phyloP scores from a whole-genome alignment of 1,140 invertebrate species.

The Caerostris darwini region DNA sequence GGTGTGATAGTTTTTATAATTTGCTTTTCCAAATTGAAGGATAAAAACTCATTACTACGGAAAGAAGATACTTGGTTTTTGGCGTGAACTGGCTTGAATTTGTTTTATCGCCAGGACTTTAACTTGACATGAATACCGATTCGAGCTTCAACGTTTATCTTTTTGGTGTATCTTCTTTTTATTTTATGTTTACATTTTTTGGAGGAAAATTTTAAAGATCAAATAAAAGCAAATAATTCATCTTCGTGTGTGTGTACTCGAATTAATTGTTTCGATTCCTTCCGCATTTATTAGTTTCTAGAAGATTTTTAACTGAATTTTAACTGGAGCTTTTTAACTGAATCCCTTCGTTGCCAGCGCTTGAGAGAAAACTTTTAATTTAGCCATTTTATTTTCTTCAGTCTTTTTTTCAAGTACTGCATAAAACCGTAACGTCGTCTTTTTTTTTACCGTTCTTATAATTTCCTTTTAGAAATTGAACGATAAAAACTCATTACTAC shows the following conservation, averaged over 20 bases:
- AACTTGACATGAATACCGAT: too few relatives aligned
- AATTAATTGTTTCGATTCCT: too few relatives aligned
- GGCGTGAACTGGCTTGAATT: neutral
- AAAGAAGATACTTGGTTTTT: neutral
- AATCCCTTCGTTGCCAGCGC: too few relatives aligned
- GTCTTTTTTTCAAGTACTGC: too few relatives aligned
- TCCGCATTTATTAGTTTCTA: too few relatives aligned
- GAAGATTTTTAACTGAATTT: too few relatives aligned
- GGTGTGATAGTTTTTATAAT: neutral
- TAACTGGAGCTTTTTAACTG: too few relatives aligned
- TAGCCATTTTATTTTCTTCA: too few relatives aligned
- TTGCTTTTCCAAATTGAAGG: neutral
- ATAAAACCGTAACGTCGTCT: neutral
- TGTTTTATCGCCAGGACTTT: neutral
- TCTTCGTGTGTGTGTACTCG: too few relatives aligned
- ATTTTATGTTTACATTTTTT: neutral
- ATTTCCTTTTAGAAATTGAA: neutral
- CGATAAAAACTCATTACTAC: neutral
- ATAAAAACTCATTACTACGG: neutral
- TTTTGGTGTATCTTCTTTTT: neutral
- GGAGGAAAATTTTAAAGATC: too few relatives aligned
- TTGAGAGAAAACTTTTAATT: neutral
- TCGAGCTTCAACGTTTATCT: neutral
- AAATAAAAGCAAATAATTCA: too few relatives aligned
- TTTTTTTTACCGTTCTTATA: neutral